Conservation (phyloP, 2,888 invertebrate genomes). For the Hedychridium roseum region DNA sequence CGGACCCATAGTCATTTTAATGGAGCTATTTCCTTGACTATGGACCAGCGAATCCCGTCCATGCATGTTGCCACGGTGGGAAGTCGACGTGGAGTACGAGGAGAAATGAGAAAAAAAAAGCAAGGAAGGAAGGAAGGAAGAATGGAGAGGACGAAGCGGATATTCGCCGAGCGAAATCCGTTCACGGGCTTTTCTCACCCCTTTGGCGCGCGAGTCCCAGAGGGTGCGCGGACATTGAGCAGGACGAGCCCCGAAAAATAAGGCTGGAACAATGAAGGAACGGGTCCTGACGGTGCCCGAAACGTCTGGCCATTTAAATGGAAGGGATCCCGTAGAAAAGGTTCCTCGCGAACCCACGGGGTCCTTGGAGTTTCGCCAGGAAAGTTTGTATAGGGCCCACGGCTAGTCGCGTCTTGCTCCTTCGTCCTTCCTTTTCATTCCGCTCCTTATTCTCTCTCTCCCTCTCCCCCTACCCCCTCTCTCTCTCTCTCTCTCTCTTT, state of each 20-base stretch:
- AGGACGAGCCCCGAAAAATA: conserved; percentile 50
- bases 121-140: conserved; percentile 16
- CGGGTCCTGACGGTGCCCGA: conserved; percentile 38
- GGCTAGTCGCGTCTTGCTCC: conserved; percentile 29
- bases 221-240: conserved; percentile 25
- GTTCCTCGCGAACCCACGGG: conserved; percentile 37
- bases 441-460: conserved; percentile 6
- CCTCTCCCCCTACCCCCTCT: conserved; percentile 15
- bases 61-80: too few species aligned
- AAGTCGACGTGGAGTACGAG: too few species aligned
- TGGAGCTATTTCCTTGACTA: too few species aligned
- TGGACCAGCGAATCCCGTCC: too few species aligned
- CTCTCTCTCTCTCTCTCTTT: conserved; percentile 1
- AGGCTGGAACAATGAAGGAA: conserved; percentile 52
- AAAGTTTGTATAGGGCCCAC: conserved; percentile 41
- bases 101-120: conserved; percentile 12
- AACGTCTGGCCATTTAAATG: conserved; percentile 49
- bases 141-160: conserved; percentile 29
- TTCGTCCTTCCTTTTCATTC: conserved; percentile 24
- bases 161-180: conserved; percentile 21
- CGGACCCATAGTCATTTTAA: too few species aligned
- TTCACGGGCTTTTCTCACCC: conserved; percentile 16
- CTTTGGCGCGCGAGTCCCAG: conserved; percentile 8
- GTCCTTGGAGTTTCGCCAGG: conserved; percentile 34
- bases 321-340: conserved; percentile 40